phyloP scores from a whole-genome alignment of 2,113 vertebrate genomes.

The Sphaerodactylus townsendi region DNA sequence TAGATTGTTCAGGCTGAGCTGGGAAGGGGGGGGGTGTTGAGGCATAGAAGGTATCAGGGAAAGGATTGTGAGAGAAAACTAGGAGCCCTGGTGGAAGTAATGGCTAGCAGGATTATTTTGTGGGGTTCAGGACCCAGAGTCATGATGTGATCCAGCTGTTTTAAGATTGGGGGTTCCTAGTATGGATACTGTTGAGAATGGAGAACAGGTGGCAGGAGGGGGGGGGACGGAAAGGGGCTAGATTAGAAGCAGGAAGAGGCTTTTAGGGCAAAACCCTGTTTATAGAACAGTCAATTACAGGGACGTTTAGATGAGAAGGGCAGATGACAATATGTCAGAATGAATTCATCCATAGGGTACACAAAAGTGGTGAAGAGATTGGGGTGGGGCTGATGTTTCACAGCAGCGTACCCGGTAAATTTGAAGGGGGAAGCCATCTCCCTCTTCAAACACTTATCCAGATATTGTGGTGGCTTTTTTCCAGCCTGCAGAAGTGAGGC shows the following conservation, averaged over 20 bases:
- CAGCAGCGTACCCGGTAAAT: neutral
- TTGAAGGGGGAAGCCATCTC: neutral
- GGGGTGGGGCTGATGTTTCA: neutral
- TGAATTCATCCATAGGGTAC: neutral
- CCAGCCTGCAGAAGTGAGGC: slow-evolving; percentile 22
- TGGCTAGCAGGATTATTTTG: neutral
- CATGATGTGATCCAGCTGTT: too few relatives aligned
- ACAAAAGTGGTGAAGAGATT: neutral
- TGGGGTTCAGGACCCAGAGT: neutral
- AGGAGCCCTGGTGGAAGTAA: neutral
- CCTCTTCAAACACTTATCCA: neutral
- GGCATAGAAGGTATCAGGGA: neutral
- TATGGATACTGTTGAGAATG: too few relatives aligned
- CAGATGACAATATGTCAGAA: too few relatives aligned
- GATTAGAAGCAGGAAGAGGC: too few relatives aligned
- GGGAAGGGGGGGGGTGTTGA: too few relatives aligned
- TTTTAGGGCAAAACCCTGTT: neutral
- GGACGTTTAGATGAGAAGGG: neutral
- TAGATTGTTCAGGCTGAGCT: too few relatives aligned
- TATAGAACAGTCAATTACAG: too few relatives aligned
- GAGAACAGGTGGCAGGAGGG: too few relatives aligned
- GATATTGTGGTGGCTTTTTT: neutral
- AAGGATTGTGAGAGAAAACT: too few relatives aligned
- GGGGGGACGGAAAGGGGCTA: neutral
- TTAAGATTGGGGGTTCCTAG: neutral